Base-by-base conservation (phyloP, 2,888 invertebrate species). In the Alentia gelatinosa region DNA sequence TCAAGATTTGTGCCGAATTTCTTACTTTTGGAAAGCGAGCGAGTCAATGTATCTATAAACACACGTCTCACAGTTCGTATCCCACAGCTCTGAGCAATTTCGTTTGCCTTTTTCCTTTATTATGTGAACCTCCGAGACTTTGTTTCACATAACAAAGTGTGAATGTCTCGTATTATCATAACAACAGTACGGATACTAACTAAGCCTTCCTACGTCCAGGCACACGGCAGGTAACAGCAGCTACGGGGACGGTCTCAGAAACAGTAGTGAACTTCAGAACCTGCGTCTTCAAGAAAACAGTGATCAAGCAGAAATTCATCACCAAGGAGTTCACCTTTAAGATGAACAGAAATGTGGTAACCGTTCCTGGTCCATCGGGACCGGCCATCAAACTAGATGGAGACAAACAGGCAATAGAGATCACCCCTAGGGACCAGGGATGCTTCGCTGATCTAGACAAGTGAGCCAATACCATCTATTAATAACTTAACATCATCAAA, bases 391-490 rank as follows among this genome's bases (percentile, higher is more conserved):
- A 30, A 5, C 83, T 83, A 3, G 83, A 83, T 26, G 83, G 83
- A 1, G 39, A 83, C 39, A 83, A 83, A 26, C 83, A 83, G 40
- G 9, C 3, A 23, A 83, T 83, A 3, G 83, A 83, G 83, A 39
- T 83, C 7, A 39, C 35, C 39, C 83, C 83, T 19, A 83, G 15
- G n/a, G 83, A 40, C 19, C 4, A 37, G n/a, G 83, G 26, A 37
- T 83, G 83, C 26, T 19, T 83, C 23, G 83, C 83, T 15, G 83
- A 83, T 30, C 39, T 83, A 23, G 83, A 83, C 26, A 83, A 83
- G 83, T 83, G 39, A 9, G 83, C 26, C 12, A 50, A 19, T 50
- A 50, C 23, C 12, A 12, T 50, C 50, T 50, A 19, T 12, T 50
- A 50, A 50, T 50, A 19, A 50, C 12, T 50, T 50, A 19, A 50